These are phyloP conservation scores for Porites australiensis DNA, from an alignment of 64 coral and sea anemone genomes.

Conservation along the genomic window DNA sequence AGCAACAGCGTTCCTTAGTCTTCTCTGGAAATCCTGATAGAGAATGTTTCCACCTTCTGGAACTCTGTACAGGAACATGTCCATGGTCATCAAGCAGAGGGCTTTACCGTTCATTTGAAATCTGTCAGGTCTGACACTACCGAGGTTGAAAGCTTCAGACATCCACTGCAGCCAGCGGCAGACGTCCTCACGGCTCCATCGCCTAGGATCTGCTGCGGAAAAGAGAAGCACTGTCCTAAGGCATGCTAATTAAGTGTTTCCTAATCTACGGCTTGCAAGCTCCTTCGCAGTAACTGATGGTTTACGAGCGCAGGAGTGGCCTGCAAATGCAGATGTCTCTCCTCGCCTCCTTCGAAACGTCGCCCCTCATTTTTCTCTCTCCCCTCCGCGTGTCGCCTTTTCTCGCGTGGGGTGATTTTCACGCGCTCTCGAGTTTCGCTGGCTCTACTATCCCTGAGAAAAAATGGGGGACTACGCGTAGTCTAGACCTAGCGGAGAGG, in stretches of 20 bases:
- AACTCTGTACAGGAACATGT: conserved; percentile 95
- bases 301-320: too few species aligned
- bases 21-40: conserved; percentile 92
- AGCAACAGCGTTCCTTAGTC: conserved; percentile 81
- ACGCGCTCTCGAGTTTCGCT: too few species aligned
- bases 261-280: too few species aligned
- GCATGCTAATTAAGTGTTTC: neutral
- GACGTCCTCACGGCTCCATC: conserved; percentile 87
- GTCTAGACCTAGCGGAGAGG: too few species aligned
- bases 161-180: conserved; percentile 83
- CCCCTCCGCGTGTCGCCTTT: too few species aligned
- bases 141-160: conserved; percentile 79
- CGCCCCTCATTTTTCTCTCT: too few species aligned
- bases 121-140: conserved; percentile 80
- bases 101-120: conserved; percentile 99
- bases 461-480: too few species aligned
- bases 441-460: too few species aligned
- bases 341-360: too few species aligned
- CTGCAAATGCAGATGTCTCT: too few species aligned
- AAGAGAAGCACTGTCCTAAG: neutral
- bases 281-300: too few species aligned
- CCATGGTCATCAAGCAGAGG: conserved; percentile 91
- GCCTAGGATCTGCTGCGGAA: conserved; percentile 81
- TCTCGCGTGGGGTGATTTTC: too few species aligned
- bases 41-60: conserved; percentile 91